Conservation (phyloP, 2,888 invertebrate genomes). For the Nudaria mundana region DNA sequence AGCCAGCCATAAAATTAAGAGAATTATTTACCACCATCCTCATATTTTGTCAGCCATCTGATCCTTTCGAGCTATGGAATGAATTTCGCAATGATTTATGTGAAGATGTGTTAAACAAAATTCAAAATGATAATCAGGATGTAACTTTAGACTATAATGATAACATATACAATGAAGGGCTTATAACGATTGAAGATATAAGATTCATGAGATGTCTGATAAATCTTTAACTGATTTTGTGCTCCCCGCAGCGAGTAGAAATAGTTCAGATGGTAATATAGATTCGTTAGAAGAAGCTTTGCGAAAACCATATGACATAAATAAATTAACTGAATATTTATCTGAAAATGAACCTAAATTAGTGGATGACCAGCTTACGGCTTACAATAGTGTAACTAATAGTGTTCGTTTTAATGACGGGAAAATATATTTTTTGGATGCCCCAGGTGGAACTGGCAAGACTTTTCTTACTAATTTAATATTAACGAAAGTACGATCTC, state of each 20-base stretch:
- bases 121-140: constrained; percentile 22
- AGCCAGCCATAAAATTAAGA: constrained; percentile 10
- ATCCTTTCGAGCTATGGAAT: constrained; percentile 18
- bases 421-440: no score
- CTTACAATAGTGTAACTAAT: constrained; percentile 15
- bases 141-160: constrained; percentile 24
- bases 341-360: constrained; percentile 18
- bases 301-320: constrained; percentile 16
- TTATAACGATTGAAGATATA: constrained; percentile 12
- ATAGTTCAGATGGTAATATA: constrained; percentile 11
- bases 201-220: constrained; percentile 7
- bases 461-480: constrained; percentile 18
- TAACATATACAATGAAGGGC: constrained; percentile 17
- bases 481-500: constrained; percentile 17
- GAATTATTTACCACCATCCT: constrained; percentile 21
- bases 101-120: constrained; percentile 22
- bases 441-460: constrained; percentile 10
- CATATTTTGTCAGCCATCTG: constrained; percentile 19
- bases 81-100: constrained; percentile 18
- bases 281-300: constrained; percentile 16
- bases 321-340: constrained; percentile 15
- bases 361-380: constrained; percentile 15
- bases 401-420: constrained; percentile 14
- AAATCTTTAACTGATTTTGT: constrained; percentile 12
- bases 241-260: constrained; percentile 5